Conservation (phyloP, 2,888 invertebrate genomes). For the Dascillus cervinus region DNA sequence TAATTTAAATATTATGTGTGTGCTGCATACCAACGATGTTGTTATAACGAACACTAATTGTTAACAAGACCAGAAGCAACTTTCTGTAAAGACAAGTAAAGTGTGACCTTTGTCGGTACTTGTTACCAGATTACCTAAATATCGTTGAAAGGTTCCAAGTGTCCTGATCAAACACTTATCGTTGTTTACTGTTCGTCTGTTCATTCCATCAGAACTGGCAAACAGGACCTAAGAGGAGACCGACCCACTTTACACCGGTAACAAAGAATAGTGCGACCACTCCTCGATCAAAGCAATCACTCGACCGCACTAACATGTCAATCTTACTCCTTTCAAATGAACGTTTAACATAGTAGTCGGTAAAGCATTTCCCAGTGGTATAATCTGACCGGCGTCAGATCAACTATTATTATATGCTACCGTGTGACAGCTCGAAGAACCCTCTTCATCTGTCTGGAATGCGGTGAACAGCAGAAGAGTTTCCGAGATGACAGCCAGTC, state of each 20-base stretch:
- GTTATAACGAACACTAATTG: constrained; percentile 24
- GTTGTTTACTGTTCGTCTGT: constrained; percentile 14
- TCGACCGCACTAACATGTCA: constrained; percentile 17
- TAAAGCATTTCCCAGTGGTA: constrained; percentile 20
- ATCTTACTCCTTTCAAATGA: constrained; percentile 16
- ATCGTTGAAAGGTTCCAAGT: constrained; percentile 22
- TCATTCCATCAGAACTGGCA: constrained; percentile 15
- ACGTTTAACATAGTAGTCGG: constrained; percentile 17
- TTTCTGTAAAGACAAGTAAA: constrained; percentile 20
- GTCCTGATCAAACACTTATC: constrained; percentile 17
- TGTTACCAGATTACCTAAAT: constrained; percentile 25
- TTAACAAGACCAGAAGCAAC: constrained; percentile 27
- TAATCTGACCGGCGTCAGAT: constrained; percentile 34
- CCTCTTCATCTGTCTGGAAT: constrained; percentile 32
- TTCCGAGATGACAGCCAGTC: constrained; percentile 34
- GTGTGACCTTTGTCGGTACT: constrained; percentile 24
- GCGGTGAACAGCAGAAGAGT: constrained; percentile 17
- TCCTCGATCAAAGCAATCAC: constrained; percentile 18
- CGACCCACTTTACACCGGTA: constrained; percentile 17
- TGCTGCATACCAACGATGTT: constrained; percentile 16
- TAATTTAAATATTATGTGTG: too few relatives aligned
- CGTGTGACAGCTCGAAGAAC: constrained; percentile 37
- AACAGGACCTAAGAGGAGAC: constrained; percentile 16
- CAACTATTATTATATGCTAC: constrained; percentile 39
- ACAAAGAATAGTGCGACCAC: constrained; percentile 17